Percentiles rank a stretch among this genome's conserved stretches.
phyloP scores from a whole-genome alignment of 2,888 invertebrate species.

The Cryptocephalus primarius region DNA sequence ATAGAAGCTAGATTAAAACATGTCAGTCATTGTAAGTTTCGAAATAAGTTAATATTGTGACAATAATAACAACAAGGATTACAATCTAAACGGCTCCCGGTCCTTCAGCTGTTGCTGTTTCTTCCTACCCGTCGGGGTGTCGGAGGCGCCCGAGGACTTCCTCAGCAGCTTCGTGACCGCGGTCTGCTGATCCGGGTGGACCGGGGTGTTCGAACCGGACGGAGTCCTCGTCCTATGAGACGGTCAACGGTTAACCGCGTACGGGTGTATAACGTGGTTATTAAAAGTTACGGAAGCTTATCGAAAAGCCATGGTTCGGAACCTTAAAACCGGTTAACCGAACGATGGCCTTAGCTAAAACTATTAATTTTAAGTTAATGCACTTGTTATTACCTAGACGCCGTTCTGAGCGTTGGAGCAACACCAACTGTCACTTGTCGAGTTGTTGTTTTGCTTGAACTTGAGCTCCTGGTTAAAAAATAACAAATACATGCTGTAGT shows the following conservation, averaged over 20 bases:
- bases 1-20: slow-evolving; percentile 23
- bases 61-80: slow-evolving; percentile 27
- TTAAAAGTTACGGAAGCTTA: no score
- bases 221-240: slow-evolving; percentile 60
- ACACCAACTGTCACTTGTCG: slow-evolving; percentile 34
- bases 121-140: slow-evolving; percentile 43
- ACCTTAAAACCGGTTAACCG: no score
- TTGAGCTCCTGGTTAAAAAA: slow-evolving; percentile 34
- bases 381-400: slow-evolving; percentile 35
- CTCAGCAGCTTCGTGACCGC: slow-evolving; percentile 52
- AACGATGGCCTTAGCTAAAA: neutral
- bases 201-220: slow-evolving; percentile 64
- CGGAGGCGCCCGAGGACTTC: slow-evolving; percentile 59
- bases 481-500: slow-evolving; percentile 28
- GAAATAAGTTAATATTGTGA: slow-evolving; percentile 24
- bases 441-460: slow-evolving; percentile 29
- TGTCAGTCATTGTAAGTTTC: slow-evolving; percentile 32
- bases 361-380: slow-evolving; percentile 5
- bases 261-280: neutral
- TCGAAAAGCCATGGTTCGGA: no score
- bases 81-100: slow-evolving; percentile 66
- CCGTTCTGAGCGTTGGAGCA: slow-evolving; percentile 36
- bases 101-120: slow-evolving; percentile 26
- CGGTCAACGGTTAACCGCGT: neutral
- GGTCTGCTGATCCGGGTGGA: slow-evolving; percentile 51